Percentiles rank a stretch among this genome's conserved stretches.
Conservation (phyloP, 2,888 invertebrate species). For the Leptinotarsa juncta region DNA sequence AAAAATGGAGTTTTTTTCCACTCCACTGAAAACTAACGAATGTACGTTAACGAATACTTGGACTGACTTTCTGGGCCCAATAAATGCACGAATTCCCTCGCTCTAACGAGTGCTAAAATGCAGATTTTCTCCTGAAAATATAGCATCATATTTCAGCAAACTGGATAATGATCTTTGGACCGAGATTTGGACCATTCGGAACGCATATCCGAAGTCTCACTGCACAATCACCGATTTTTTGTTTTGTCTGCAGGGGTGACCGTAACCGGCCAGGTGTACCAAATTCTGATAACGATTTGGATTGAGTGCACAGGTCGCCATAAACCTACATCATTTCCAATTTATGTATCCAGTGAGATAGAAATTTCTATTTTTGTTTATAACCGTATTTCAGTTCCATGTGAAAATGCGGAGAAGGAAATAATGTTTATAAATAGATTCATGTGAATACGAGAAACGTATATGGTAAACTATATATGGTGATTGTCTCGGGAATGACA, state of each 20-base stretch:
- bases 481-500: too few species aligned
- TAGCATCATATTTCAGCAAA: conserved; percentile 23
- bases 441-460: too few species aligned
- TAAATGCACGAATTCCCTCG: conserved; percentile 5
- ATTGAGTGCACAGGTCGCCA: not conserved
- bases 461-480: too few species aligned
- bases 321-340: conserved; percentile 6
- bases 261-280: conserved; percentile 31
- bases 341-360: conserved; percentile 18
- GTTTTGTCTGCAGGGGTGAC: conserved; percentile 18
- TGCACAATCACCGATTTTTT: conserved; percentile 36
- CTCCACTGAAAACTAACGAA: not conserved
- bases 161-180: conserved; percentile 32
- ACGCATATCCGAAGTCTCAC: conserved; percentile 28
- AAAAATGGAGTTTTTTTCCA: not conserved
- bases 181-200: conserved; percentile 25
- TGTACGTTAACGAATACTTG: not conserved
- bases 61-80: not conserved
- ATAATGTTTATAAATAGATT: too few species aligned
- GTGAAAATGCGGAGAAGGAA: not conserved
- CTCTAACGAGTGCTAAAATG: conserved; percentile 20
- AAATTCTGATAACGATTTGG: conserved; percentile 28
- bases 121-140: conserved; percentile 27
- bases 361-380: conserved; percentile 9
- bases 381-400: not conserved